These are phyloP conservation scores for Perccottus glenii DNA, from an alignment of 2,113 vertebrate genomes.

Conservation along the genomic window DNA sequence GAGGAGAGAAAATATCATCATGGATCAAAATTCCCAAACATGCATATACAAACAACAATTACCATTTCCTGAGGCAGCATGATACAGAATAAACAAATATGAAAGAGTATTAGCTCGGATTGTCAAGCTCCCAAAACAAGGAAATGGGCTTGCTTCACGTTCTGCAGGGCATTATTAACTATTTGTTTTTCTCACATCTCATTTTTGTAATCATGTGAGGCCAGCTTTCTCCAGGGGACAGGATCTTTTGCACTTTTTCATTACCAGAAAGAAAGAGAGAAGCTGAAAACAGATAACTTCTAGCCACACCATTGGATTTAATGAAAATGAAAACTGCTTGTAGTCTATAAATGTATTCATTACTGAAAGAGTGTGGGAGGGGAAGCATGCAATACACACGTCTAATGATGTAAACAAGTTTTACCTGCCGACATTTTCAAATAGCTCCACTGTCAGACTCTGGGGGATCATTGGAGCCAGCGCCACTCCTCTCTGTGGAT, in stretches of 20 bases:
- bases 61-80: constrained; percentile 56
- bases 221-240: constrained; percentile 47
- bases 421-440: constrained; percentile 37
- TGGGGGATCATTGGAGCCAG: constrained; percentile 2
- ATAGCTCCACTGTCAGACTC: constrained; percentile 46
- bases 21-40: constrained; percentile 68
- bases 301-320: constrained; percentile 4
- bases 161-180: constrained; percentile 54
- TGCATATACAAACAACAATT: constrained; percentile 71
- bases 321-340: constrained; percentile 12
- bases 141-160: constrained; percentile 21
- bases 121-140: constrained; percentile 27
- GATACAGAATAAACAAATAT: constrained; percentile 65
- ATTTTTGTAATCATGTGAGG: constrained; percentile 63
- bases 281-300: constrained; percentile 1
- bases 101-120: constrained; percentile 49
- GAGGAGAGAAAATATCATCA: constrained; percentile 60
- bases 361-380: not conserved
- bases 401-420: constrained; percentile 57
- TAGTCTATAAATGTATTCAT: no score
- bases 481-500: constrained; percentile 57
- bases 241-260: constrained; percentile 41
- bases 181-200: constrained; percentile 66
- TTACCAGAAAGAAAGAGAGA: constrained; percentile 12
- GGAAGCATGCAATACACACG: constrained; percentile 16